These are phyloP conservation scores for Equus quagga DNA, from an alignment of 2,113 vertebrate species.

Conservation along the genomic window DNA sequence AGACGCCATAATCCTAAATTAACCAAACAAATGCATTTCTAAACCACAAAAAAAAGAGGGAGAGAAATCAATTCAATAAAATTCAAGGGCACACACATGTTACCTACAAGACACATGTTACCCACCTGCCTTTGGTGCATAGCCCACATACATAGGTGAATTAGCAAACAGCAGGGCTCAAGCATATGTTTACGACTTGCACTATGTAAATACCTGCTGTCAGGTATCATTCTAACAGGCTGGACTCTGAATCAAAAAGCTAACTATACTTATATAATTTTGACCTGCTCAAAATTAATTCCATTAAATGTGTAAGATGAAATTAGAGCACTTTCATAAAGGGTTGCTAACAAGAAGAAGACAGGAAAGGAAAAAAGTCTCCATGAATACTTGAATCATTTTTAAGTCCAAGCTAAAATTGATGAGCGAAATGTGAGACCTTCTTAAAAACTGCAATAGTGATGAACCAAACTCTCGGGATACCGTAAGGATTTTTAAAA, in stretches of 20 bases:
- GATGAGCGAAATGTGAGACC: background rate
- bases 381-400: background rate
- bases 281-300: slow-evolving; percentile 21
- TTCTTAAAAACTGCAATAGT: slow-evolving; percentile 5
- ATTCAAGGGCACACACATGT: background rate
- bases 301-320: background rate
- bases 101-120: background rate
- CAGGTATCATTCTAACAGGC: background rate
- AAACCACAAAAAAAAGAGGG: background rate
- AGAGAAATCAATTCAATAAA: background rate
- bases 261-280: background rate
- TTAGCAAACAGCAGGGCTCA: background rate
- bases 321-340: slow-evolving; percentile 24
- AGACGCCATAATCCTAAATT: background rate
- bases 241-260: background rate
- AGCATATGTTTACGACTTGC: background rate
- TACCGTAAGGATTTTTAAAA: background rate
- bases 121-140: background rate
- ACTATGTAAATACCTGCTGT: background rate
- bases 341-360: background rate
- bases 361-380: background rate
- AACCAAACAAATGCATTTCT: background rate
- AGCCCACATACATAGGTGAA: background rate
- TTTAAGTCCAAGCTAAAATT: background rate
- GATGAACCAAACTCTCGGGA: background rate